Evolutionary conservation across 2,113 vertebrate genomes (phyloP).

Genomic region (Scatophagus argus): DNA sequence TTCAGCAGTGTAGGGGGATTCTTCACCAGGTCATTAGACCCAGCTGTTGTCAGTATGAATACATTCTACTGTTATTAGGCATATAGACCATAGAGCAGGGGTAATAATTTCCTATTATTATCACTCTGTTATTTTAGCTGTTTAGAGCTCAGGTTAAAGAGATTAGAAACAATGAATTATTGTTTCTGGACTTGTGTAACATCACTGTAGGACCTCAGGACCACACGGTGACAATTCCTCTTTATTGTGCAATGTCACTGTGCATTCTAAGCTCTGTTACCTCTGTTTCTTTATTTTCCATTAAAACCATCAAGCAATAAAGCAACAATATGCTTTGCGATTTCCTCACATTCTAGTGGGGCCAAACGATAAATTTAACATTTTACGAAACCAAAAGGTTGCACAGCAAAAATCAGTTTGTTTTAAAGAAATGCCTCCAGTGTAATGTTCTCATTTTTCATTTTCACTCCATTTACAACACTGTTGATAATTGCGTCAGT

Average conservation of each 20-base stretch:
- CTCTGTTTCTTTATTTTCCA: background rate
- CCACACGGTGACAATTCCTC: background rate
- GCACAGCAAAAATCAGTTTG: background rate
- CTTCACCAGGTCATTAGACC: too few species aligned
- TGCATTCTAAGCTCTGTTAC: background rate
- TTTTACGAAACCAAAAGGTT: background rate
- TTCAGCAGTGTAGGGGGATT: too few species aligned
- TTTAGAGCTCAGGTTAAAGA: too few species aligned
- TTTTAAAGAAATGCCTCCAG: background rate
- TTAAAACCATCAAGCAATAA: background rate
- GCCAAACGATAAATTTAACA: background rate
- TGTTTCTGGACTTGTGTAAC: too few species aligned
- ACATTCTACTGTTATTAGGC: too few species aligned
- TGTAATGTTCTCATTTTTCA: background rate
- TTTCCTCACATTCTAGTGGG: background rate
- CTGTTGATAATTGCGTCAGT: background rate
- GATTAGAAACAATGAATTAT: too few species aligned
- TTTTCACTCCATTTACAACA: too few species aligned
- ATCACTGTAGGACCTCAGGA: constrained; percentile 6
- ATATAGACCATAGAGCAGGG: too few species aligned
- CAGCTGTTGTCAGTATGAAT: too few species aligned
- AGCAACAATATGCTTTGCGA: background rate
- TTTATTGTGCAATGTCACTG: background rate
- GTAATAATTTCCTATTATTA: too few species aligned
- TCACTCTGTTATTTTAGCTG: too few species aligned